Base-by-base conservation (phyloP, 1,140 invertebrate genomes). In the Metaphire vulgaris region DNA sequence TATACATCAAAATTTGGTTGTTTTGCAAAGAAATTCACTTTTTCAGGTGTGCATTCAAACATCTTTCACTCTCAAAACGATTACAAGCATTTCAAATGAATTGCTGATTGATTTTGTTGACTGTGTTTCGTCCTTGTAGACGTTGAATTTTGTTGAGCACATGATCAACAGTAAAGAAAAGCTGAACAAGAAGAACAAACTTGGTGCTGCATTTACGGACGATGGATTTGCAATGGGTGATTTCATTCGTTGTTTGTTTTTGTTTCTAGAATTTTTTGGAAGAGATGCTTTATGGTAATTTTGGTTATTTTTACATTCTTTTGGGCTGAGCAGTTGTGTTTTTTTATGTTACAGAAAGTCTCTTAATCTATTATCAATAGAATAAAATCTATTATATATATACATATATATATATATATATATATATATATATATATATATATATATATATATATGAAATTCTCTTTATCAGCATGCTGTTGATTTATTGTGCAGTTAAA, bases 151-250 rank as follows among this genome's bases (percentile, higher is more conserved):
- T 87, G 90, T 99, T 16, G 95, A 99, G 83, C 91, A 98, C 83
- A 92, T 94, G 30, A 91, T 98, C 71, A 90, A 91, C 28, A 93
- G 92, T 80, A 98, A 98, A 85, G 94, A 98, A 80, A 94, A 95
- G 84, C 90, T 99, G 86, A 90, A 88, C 79, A 91, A 91, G 69
- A 95, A 94, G 81, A 85, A 87, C 77, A 94, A 94, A 82, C 79
- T 89, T 21, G 92, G 92, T 31, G 92, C 93, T 75, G 90, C 93
- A 1, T 99, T 99, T 85, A 96, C 94, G 2, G 96, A 99, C 87
- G 97, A 99, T 87, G 97, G 97, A 41, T 99, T 99, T 88, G 92
- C 95, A 31, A 94, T 99, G 90, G 97, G 96, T 90, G 84, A 86
- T 81, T 76, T 34, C 34, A 29, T 73, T 21, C 34, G 2, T 28